Base-by-base conservation (phyloP, 1,140 invertebrate genomes). In the Acromyrmex charruanus region DNA sequence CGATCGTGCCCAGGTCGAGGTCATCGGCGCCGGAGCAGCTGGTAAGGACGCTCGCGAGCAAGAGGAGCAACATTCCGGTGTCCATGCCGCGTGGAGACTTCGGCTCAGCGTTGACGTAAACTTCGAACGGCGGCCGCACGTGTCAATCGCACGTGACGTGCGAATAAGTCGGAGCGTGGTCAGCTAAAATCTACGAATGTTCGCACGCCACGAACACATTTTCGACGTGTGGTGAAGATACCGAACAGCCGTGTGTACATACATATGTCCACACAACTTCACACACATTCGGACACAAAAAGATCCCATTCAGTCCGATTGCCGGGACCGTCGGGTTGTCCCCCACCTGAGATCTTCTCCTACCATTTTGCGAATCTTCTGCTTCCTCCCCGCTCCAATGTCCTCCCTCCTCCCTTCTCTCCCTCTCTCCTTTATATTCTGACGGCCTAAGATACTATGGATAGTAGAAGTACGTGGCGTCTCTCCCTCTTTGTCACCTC, bases 1-100 rank as follows among this genome's bases (percentile, higher is more conserved):
- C 69, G 14, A 94, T 65, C 58, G 66, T 90, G 80, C 93, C 93
- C 7, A 93, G 58, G 77, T 92, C 81, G 35, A 75, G 69, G 31
- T 91, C 65, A 6, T 86, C 69, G 65, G 68, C 71, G 49, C 61
- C 51, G 35, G 66, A 90, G 18, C 84, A 71, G n/a, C 55, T 82
- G 10, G 86, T 58, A 31, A 84, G 18, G 84, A 68, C 5, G 28
- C 55, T 66, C 9, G 65, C 3, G 14, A 87, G 10, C 3, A 58
- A 16, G 10, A 65, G 35, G 5, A 74, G 2, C 21, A 68, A 2
- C 18, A 84, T 6, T 31, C 66, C 31, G 14, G 1, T 53, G 18
- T 35, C 49, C 74, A 90, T 87, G 31, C 18, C 25, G 18, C 28
- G 49, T 55, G n/a, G 12, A 3, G 3, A 31, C 51, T 31, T 89